These are phyloP conservation scores for Platypus cylindrus DNA, from an alignment of 2,888 invertebrate genomes.

Conservation along the genomic window DNA sequence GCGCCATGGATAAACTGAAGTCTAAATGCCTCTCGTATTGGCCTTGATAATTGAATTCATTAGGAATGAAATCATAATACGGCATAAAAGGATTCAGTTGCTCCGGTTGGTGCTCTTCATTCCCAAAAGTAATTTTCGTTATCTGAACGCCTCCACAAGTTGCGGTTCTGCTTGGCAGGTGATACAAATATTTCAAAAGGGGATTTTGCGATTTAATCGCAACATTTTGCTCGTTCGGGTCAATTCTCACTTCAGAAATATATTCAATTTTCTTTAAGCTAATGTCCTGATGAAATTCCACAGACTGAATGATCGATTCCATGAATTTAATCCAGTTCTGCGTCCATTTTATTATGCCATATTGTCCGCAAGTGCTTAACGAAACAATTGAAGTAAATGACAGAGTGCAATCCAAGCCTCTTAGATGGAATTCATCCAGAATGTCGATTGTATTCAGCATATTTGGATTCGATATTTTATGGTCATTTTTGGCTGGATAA, in stretches of 20 bases:
- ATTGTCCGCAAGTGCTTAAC: conserved; percentile 32
- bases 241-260: conserved; percentile 2
- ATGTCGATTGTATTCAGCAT: not conserved
- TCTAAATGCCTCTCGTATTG: conserved; percentile 27
- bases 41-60: conserved; percentile 18
- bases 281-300: conserved; percentile 31
- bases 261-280: not conserved
- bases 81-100: not conserved
- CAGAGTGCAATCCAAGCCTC: conserved; percentile 41
- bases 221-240: not conserved
- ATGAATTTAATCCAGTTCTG: conserved; percentile 56
- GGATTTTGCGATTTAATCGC: not conserved
- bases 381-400: conserved; percentile 37
- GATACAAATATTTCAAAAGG: conserved; percentile 1
- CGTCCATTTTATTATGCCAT: conserved; percentile 38
- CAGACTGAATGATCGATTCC: conserved; percentile 55
- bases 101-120: not conserved
- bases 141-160: conserved; percentile 3
- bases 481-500: not conserved
- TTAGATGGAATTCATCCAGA: conserved; percentile 37
- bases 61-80: conserved; percentile 25
- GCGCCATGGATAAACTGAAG: conserved; percentile 3
- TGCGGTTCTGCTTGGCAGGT: not conserved
- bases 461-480: not conserved
- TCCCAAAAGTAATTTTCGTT: not conserved